A percentile compares a stretch with the other conserved stretches of the same genome.
Conservation (phyloP, 2,797 vertebrate genomes). For the Nannoperca obscura region DNA sequence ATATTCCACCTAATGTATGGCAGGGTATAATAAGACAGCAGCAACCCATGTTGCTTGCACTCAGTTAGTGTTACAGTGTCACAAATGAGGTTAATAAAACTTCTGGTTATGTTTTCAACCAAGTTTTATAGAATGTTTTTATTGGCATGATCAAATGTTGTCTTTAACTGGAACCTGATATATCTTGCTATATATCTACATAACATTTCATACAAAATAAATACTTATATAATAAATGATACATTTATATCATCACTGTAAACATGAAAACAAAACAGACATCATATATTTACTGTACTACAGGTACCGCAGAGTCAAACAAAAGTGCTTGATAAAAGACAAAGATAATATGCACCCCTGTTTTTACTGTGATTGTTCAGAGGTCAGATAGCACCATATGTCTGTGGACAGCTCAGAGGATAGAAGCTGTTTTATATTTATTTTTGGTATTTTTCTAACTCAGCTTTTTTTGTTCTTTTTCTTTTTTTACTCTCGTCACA, state of each 20-base stretch:
- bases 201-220: slow-evolving; percentile 80
- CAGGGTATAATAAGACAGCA: slow-evolving; percentile 75
- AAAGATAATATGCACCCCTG: slow-evolving; percentile 67
- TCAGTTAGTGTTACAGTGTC: slow-evolving; percentile 74
- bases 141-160: slow-evolving; percentile 49
- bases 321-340: slow-evolving; percentile 77
- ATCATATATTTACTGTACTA: slow-evolving; percentile 76
- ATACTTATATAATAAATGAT: slow-evolving; percentile 79
- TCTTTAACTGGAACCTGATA: slow-evolving; percentile 69
- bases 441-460: slow-evolving; percentile 74
- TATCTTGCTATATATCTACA: slow-evolving; percentile 72
- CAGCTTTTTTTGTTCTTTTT: slow-evolving; percentile 2
- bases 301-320: slow-evolving; percentile 73
- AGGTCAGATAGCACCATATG: slow-evolving; percentile 79
- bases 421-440: slow-evolving; percentile 60
- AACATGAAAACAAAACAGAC: slow-evolving; percentile 81
- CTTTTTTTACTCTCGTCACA: slow-evolving; percentile 6
- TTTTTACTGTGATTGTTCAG: slow-evolving; percentile 77
- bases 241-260: slow-evolving; percentile 82
- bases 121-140: slow-evolving; percentile 47
- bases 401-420: slow-evolving; percentile 59
- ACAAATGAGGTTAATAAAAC: slow-evolving; percentile 74
- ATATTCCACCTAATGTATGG: slow-evolving; percentile 75
- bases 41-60: slow-evolving; percentile 75
- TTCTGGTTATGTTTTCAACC: slow-evolving; percentile 59